Evolutionary conservation across 2,888 invertebrate species (phyloP), one percentile per base, ranked within the genome.

Genomic region (Acanthosepion esculentum): DNA sequence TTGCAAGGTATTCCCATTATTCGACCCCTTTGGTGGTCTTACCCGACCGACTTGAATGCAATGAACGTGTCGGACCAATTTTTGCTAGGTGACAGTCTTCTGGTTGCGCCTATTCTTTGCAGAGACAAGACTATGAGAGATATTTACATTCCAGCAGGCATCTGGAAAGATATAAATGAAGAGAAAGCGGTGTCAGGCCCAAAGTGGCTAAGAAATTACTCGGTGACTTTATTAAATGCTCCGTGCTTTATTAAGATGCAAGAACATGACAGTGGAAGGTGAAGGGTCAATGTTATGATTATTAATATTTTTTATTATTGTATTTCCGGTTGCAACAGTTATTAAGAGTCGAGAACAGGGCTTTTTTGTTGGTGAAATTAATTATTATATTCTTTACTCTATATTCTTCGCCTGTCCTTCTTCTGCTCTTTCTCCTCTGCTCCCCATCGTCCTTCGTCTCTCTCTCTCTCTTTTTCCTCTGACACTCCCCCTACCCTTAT

Each of bases 81-180:
- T 94, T 95, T 97, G 10, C 95, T 97, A 18, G 96, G 96, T 0
- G 96, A 96, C 48, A 94, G 95, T 15, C 95, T 96, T 50, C 95
- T 97, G 10, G 96, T 97, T 48, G 97, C 97, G 0, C 97, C 97
- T 0, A 95, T 97, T 78, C 94, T 97, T n/a, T 96, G 97, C 94
- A 95, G 96, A 94, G 96, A 95, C 4, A 94, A 94, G 23, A 95
- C 94, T 0, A 94, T 95, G 53, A 95, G 97, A 91, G 95, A 96
- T 78, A 96, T 97, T 29, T 97, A 96, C 94, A 95, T 97, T 20
- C 97, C 97, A 15, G 94, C 94, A 33, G 97, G 97, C 7, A 95
- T 99, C 0, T 99, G 99, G 99, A 98, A 98, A 96, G 99, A 99
- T 97, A 91, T 95, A 26, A 95, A 94, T 2, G 95, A 96, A 48